Base-by-base conservation (phyloP, 2,797 vertebrate species). In the Sebastes umbrosus region DNA sequence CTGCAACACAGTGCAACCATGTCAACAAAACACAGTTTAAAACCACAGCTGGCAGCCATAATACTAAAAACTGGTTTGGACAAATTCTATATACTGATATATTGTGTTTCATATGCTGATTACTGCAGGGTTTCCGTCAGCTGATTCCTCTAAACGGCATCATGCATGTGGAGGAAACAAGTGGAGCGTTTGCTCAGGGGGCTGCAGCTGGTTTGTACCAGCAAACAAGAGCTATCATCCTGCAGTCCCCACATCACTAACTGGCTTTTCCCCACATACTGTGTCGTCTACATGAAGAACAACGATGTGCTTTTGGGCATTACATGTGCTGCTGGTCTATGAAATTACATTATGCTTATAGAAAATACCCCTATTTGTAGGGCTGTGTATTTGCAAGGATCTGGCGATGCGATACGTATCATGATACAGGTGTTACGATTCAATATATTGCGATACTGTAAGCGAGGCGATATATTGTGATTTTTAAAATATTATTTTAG, bases 151-250 rank as follows among this genome's bases (percentile, higher is more conserved):
- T 66, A 59, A 86, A 55, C 13, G n/a, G 65, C 60, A 87, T 88
- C 80, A 88, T 89, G 84, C 58, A 69, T 76, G 36, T 24, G 71
- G 50, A 52, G 25, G 68, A 71, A 71, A 77, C 74, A 60, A 76
- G 46, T 27, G 39, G 39, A 64, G 82, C 0, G 10, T 75, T 73
- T 52, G 50, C 72, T 77, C 13, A 0, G 16, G 43, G 62, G 69
- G 55, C 67, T 79, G 59, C 63, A 86, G 79, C 73, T 80, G 79
- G 11, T 79, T 71, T 55, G 29, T 55, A 68, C 60, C 62, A 75
- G 79, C 69, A 90, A 87, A 87, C 77, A 80, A 81, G 70, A 79
- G 18, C 71, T 18, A 71, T 32, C 52, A 75, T 62, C 46, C 68
- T 29, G 75, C 59, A 39, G 67, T 72, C 32, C 2, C 52, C 83